Conservation (phyloP, 2,113 vertebrate genomes). For the Sapajus apella region DNA sequence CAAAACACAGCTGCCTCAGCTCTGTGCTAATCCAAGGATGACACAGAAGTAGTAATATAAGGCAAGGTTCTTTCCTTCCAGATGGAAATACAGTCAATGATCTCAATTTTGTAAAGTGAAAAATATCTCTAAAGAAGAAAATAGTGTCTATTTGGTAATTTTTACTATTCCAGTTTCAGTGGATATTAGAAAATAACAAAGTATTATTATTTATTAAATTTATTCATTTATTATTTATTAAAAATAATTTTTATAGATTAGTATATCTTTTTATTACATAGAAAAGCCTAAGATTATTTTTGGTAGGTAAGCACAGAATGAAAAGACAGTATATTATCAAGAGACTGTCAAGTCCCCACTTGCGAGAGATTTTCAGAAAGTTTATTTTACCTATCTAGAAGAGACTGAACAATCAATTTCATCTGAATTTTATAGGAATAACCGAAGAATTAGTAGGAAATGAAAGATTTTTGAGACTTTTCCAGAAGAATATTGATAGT, state of each 20-base stretch:
- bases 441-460: slow-evolving; percentile 6
- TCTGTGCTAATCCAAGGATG: neutral
- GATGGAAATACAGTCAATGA: neutral
- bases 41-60: neutral
- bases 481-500: neutral
- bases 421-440: slow-evolving; percentile 30
- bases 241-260: neutral
- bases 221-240: no score
- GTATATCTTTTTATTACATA: slow-evolving; percentile 9
- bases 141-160: neutral
- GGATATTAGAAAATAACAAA: slow-evolving; percentile 37
- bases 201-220: no score
- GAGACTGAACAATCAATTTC: neutral
- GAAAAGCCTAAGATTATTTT: slow-evolving; percentile 28
- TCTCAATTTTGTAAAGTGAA: neutral
- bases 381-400: neutral
- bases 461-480: neutral
- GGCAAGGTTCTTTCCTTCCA: neutral
- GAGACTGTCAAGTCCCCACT: neutral
- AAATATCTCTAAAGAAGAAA: slow-evolving; percentile 3
- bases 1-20: neutral
- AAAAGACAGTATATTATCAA: neutral
- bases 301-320: neutral
- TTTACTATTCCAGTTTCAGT: neutral
- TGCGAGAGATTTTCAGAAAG: neutral